phyloP scores from a whole-genome alignment of 1,140 invertebrate species.

The Dendrolimus kikuchii region DNA sequence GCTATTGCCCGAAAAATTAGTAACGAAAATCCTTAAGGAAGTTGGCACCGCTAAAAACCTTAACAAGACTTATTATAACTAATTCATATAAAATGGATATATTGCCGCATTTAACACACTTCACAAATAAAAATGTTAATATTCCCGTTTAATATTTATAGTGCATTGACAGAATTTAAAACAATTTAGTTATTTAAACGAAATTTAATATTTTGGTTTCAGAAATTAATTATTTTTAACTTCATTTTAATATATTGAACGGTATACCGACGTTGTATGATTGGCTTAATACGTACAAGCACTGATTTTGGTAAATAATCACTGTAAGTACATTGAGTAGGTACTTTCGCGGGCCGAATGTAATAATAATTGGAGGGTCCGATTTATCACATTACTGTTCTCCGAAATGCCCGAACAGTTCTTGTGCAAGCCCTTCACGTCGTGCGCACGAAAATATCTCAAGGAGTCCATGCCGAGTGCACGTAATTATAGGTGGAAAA shows the following conservation, averaged over 20 bases:
- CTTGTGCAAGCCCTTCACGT: constrained; percentile 67
- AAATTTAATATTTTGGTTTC: no score
- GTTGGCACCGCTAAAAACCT: no score
- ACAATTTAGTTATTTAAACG: no score
- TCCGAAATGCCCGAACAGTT: constrained; percentile 63
- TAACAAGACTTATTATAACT: no score
- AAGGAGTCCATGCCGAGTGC: constrained; percentile 57
- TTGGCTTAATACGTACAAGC: constrained; percentile 64
- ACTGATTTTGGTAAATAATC: constrained; percentile 69
- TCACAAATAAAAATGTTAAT: no score
- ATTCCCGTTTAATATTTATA: no score
- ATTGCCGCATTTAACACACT: no score
- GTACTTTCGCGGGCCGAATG: constrained; percentile 65
- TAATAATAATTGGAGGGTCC: constrained; percentile 70
- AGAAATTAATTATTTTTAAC: not conserved
- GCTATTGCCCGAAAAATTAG: no score
- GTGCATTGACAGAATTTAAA: no score
- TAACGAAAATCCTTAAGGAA: no score
- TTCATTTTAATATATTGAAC: constrained; percentile 10
- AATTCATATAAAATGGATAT: no score
- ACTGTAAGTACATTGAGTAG: constrained; percentile 61
- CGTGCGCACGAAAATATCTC: constrained; percentile 68
- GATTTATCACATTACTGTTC: constrained; percentile 70
- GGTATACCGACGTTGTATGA: constrained; percentile 29
- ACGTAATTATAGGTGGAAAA: constrained; percentile 68